Conservation (phyloP, 2,797 vertebrate species). For the Leptodactylus fallax region DNA sequence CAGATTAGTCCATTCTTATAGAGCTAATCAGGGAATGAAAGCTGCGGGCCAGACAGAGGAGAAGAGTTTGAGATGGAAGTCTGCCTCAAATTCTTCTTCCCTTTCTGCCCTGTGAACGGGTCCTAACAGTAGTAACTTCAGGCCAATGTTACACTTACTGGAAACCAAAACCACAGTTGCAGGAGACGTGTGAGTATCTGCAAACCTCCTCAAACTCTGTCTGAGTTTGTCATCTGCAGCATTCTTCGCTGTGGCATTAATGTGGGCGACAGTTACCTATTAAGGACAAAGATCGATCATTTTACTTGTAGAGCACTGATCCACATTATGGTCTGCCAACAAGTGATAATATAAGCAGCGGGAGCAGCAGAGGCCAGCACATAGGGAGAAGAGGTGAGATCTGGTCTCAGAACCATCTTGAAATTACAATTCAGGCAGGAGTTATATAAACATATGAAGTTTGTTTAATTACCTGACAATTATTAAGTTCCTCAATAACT, state of each 20-base stretch:
- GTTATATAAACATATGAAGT: not conserved
- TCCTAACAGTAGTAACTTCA: no score
- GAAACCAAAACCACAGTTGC: slow-evolving; percentile 96
- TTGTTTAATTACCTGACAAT: slow-evolving; percentile 90
- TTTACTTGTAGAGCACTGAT: not conserved
- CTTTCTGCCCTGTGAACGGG: no score
- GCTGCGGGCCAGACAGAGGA: no score
- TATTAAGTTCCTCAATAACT: slow-evolving; percentile 98
- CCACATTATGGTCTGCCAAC: not conserved
- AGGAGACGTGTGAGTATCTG: slow-evolving; percentile 93
- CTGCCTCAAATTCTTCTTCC: no score
- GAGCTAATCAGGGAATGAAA: no score
- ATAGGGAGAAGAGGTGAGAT: not conserved
- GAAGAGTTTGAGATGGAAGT: no score
- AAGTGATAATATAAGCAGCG: not conserved
- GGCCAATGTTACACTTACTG: slow-evolving; percentile 78
- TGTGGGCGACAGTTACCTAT: slow-evolving; percentile 97
- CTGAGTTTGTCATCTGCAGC: slow-evolving; percentile 97
- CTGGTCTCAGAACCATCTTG: not conserved
- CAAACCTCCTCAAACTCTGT: slow-evolving; percentile 94
- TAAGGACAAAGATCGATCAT: not conserved
- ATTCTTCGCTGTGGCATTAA: slow-evolving; percentile 98
- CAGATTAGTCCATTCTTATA: no score
- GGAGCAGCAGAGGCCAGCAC: not conserved
- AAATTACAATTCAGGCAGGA: not conserved